These are phyloP conservation scores for Scaptomyza caliginosa DNA, from an alignment of 2,888 invertebrate species.

Conservation along the genomic window DNA sequence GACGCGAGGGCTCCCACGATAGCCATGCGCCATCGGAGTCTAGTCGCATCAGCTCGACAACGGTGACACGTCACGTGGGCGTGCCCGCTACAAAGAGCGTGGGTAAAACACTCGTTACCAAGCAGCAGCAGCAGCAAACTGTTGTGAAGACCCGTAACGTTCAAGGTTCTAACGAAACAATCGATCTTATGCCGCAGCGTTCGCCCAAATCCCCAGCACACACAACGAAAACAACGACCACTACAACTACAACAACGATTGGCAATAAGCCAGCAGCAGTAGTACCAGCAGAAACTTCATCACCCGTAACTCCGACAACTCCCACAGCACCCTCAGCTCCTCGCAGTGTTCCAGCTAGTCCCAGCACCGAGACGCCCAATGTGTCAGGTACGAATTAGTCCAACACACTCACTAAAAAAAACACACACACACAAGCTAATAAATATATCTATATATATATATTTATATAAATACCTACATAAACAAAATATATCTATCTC, in stretches of 20 bases:
- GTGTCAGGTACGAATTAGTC: constrained; percentile 82
- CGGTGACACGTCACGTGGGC: constrained; percentile 76
- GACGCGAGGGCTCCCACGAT: constrained; percentile 83
- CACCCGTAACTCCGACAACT: constrained; percentile 19
- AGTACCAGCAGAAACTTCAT: background rate
- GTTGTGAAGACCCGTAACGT: constrained; percentile 70
- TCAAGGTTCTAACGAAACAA: constrained; percentile 73
- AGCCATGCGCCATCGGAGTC: constrained; percentile 82
- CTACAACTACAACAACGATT: constrained; percentile 56
- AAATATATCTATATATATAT: constrained; percentile 20
- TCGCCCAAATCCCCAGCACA: constrained; percentile 58
- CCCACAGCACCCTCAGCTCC: constrained; percentile 19
- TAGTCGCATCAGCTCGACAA: constrained; percentile 82
- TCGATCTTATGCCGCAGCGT: constrained; percentile 70
- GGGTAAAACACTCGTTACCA: constrained; percentile 65
- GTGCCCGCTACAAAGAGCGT: constrained; percentile 70
- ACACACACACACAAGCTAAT: constrained; percentile 17
- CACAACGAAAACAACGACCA: constrained; percentile 53
- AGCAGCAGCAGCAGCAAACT: constrained; percentile 51
- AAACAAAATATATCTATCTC: constrained; percentile 42
- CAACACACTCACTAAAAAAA: constrained; percentile 26
- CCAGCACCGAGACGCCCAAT: constrained; percentile 61
- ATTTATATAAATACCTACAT: constrained; percentile 12
- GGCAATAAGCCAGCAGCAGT: constrained; percentile 25
- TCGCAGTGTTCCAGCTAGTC: constrained; percentile 24